Conservation (phyloP, 2,113 vertebrate species). For the Columba livia region DNA sequence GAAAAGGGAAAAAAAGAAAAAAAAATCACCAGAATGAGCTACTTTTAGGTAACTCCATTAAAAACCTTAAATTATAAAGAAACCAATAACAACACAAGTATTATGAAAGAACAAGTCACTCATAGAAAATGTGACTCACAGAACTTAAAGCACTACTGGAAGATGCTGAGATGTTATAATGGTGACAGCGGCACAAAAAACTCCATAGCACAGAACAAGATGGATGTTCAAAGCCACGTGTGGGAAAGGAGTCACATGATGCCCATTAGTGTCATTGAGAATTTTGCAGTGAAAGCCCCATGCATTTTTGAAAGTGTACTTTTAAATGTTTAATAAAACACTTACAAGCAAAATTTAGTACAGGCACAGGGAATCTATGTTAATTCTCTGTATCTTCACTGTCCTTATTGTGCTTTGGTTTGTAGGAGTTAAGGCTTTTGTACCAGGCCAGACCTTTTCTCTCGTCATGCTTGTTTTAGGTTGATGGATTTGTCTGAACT, state of each 20-base stretch:
- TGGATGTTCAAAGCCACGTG: background rate
- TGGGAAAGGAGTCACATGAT: background rate
- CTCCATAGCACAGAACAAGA: background rate
- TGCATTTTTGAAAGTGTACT: conserved; percentile 8
- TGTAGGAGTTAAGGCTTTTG: background rate
- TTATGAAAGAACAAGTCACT: background rate
- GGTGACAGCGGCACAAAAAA: background rate
- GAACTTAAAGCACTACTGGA: background rate
- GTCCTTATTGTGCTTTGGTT: background rate
- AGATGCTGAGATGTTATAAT: background rate
- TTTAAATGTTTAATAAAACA: conserved; percentile 15
- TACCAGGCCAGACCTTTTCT: background rate
- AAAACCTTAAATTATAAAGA: background rate
- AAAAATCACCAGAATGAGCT: background rate
- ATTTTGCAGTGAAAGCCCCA: background rate
- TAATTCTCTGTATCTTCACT: background rate
- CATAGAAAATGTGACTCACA: background rate
- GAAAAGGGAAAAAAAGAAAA: too few relatives aligned
- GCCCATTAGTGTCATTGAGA: background rate
- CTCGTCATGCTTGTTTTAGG: background rate
- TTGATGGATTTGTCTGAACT: background rate
- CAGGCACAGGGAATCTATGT: background rate
- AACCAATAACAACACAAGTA: background rate
- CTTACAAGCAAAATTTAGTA: conserved; percentile 9
- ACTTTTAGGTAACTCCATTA: background rate